phyloP scores from a whole-genome alignment of 1,140 invertebrate genomes.

The Trichonephila clavipes region DNA sequence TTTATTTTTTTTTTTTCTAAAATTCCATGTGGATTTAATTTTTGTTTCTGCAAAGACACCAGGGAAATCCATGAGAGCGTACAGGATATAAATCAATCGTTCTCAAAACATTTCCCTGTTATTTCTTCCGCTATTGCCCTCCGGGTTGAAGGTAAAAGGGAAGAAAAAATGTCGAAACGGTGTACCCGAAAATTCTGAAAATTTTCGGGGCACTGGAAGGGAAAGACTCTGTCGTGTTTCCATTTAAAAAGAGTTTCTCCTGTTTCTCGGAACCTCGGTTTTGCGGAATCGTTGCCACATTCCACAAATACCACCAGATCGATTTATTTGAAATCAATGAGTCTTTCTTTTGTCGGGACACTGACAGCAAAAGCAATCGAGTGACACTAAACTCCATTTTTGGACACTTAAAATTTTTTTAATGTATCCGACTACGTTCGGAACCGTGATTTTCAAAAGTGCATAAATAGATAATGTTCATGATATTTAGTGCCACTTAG shows the following conservation, averaged over 20 bases:
- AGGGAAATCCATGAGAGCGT: not conserved
- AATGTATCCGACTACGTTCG: too few species aligned
- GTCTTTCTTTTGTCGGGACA: constrained; percentile 51
- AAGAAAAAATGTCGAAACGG: not conserved
- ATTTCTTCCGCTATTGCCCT: constrained; percentile 4
- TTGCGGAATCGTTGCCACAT: constrained; percentile 66
- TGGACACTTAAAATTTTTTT: not conserved
- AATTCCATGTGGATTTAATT: constrained; percentile 10
- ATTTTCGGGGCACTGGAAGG: not conserved
- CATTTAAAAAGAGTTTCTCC: constrained; percentile 56
- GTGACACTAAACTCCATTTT: constrained; percentile 1
- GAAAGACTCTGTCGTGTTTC: constrained; percentile 14
- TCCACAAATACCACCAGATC: constrained; percentile 67
- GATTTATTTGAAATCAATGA: constrained; percentile 74
- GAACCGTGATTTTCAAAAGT: too few species aligned
- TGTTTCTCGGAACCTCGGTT: constrained; percentile 52
- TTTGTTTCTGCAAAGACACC: constrained; percentile 11
- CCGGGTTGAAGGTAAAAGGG: not conserved
- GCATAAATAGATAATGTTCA: too few species aligned
- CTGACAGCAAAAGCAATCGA: not conserved
- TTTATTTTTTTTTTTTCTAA: not conserved
- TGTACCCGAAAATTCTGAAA: constrained; percentile 51
- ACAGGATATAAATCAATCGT: constrained; percentile 67
- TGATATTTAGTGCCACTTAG: too few species aligned
- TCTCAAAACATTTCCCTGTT: constrained; percentile 63